phyloP scores from a whole-genome alignment of 2,797 vertebrate genomes.

The Fistularia commersonii region DNA sequence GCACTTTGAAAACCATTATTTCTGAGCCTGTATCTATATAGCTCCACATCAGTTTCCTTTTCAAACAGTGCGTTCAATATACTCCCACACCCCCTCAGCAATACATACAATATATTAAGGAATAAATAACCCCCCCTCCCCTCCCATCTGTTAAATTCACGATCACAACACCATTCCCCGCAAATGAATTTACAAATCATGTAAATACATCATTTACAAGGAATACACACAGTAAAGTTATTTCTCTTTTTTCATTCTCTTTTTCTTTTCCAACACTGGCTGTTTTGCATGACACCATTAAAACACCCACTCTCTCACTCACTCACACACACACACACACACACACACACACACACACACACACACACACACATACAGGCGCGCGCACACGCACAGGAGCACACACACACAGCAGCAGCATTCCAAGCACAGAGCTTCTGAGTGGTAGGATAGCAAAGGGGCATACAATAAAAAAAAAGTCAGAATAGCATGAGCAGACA shows the following conservation, averaged over 20 bases:
- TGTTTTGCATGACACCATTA: constrained; percentile 39
- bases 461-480: constrained; percentile 18
- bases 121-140: constrained; percentile 58
- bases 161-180: constrained; percentile 61
- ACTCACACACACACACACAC: constrained; percentile 5
- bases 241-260: constrained; percentile 29
- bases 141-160: constrained; percentile 50
- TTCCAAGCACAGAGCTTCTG: constrained; percentile 63
- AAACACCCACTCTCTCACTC: constrained; percentile 32
- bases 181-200: constrained; percentile 52
- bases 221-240: constrained; percentile 46
- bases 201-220: constrained; percentile 55
- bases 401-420: constrained; percentile 39
- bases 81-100: constrained; percentile 23
- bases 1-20: constrained; percentile 26
- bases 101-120: constrained; percentile 55
- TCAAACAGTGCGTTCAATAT: constrained; percentile 28
- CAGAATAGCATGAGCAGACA: constrained; percentile 25
- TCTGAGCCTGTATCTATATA: constrained; percentile 24
- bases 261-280: constrained; percentile 28
- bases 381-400: constrained; percentile 30
- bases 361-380: constrained; percentile 15
- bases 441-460: constrained; percentile 44
- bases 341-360: constrained; percentile 19
- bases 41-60: constrained; percentile 34